Base-by-base conservation (phyloP, 2,797 vertebrate genomes). In the Rousettus madagascariensis region DNA sequence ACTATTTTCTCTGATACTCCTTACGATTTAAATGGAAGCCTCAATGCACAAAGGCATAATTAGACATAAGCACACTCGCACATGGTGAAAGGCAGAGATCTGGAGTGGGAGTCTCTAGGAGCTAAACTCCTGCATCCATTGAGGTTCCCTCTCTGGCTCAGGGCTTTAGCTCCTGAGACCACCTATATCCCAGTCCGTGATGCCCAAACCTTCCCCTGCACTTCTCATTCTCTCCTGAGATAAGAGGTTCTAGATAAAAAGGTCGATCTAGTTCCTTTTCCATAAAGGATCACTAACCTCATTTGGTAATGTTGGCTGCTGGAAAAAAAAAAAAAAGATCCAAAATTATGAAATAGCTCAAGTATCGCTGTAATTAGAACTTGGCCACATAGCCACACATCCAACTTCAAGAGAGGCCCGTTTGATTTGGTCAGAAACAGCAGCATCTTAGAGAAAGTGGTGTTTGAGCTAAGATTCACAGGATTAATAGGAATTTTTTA, bases 1-100 rank as follows among this genome's bases (percentile, higher is more conserved):
- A 69, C 41, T 78, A 30, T 86, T 96, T 91, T 91, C 89, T 91
- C 79, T 84, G 77, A 57, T 17, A 19, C 41, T 41, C 9, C 69
- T 75, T 94, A 82, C 49, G 49, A 78, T 65, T 80, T 77, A 86
- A 94, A 69, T 59, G 43, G 53, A 72, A 36, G 53, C 69, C 75
- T 91, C 41, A 57, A 43, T 87, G 24, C 30, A 69, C 72, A 71
- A 74, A 91, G 75, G 4, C 33, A 17, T 22, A 17, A 55, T 87
- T 77, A 91, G 57, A 65, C 30, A 84, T 28, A 33, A 55, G 49
- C 68, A 41, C 11, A 49, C 10, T 13, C 59, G 36, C 17, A n/a
- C 4, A 26, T 22, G 24, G 9, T 49, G 12, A 57, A 94, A 85
- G 69, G 24, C 0, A 72, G 46, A 95, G 41, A 53, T 51, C 28